Base-by-base conservation (phyloP, 2,113 vertebrate species). In the Hippocampus comes region DNA sequence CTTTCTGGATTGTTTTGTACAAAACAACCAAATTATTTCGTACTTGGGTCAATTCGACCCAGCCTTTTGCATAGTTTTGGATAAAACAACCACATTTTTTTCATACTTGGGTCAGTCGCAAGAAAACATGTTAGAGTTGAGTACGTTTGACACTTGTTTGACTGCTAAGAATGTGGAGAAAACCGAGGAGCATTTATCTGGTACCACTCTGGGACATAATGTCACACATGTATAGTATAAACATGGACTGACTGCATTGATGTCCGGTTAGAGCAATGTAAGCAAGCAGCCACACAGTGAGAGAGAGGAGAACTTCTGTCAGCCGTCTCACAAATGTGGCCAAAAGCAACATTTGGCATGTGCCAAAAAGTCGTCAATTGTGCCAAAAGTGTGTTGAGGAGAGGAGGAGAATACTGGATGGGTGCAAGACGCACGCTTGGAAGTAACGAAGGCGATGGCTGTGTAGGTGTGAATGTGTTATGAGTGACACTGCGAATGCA, bases 281-380 rank as follows among this genome's bases (percentile, higher is more conserved):
- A 82, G 67, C 74, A 67, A 63, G 66, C 57, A 79, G 63, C 59
- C 71, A 70, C 63, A 64, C 10, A 43, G 21, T n/a, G 42, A 21
- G 63, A 12, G 41, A 23, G 63, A 14, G 38, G 38, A 65, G 43
- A 23, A 46, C 23, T 25, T 48, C 83, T 74, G 73, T 88, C 83
- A 86, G 84, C 78, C 68, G 73, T 86, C 83, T 87, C 79, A 63
- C 78, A 77, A 78, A 86, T 77, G 78, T 75, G 80, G 82, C 85
- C 81, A 85, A 88, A 82, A 81, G 71, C 76, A 82, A 88, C 79
- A 85, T 83, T 88, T 86, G 80, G 77, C 80, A 84, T 82, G 73
- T 79, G 83, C 68, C 79, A 80, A 73, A 68, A 80, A 78, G 43
- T 74, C 71, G 61, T 61, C 75, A 38, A 72, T 67, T 74, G 75